These are phyloP conservation scores for Chrosomus eos DNA, from an alignment of 2,797 vertebrate species.

Conservation along the genomic window DNA sequence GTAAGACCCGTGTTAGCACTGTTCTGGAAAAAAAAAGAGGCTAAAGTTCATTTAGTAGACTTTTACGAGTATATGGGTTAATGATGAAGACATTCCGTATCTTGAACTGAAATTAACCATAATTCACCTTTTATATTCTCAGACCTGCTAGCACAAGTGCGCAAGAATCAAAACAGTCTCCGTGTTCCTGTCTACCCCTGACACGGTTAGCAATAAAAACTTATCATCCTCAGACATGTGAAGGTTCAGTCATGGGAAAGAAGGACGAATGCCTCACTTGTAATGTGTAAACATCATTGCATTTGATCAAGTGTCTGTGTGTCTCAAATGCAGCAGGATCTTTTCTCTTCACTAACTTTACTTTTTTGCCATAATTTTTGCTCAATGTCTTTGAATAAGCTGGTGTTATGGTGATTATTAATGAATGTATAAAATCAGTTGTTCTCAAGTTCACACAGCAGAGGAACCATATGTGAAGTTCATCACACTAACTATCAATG, in stretches of 20 bases:
- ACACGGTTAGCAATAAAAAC: conserved; percentile 18
- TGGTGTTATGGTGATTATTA: not conserved
- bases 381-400: not conserved
- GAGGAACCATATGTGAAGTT: not conserved
- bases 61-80: not conserved
- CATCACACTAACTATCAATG: not conserved
- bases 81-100: not conserved
- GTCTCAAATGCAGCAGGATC: not conserved
- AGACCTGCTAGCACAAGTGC: not conserved
- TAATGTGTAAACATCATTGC: not conserved
- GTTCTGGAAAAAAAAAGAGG: not conserved
- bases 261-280: not conserved
- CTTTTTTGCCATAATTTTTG: not conserved
- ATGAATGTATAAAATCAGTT: not conserved
- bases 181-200: not conserved
- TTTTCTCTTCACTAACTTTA: not conserved
- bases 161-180: not conserved
- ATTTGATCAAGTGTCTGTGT: not conserved
- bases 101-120: not conserved
- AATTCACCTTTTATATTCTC: not conserved
- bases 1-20: not conserved
- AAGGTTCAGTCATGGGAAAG: not conserved
- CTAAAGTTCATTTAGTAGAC: not conserved
- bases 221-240: not conserved
- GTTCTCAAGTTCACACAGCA: not conserved